A percentile compares a stretch with the other conserved stretches of the same genome.
Evolutionary conservation across 2,113 vertebrate species (phyloP).

Genomic region (Synodontis membranacea): DNA sequence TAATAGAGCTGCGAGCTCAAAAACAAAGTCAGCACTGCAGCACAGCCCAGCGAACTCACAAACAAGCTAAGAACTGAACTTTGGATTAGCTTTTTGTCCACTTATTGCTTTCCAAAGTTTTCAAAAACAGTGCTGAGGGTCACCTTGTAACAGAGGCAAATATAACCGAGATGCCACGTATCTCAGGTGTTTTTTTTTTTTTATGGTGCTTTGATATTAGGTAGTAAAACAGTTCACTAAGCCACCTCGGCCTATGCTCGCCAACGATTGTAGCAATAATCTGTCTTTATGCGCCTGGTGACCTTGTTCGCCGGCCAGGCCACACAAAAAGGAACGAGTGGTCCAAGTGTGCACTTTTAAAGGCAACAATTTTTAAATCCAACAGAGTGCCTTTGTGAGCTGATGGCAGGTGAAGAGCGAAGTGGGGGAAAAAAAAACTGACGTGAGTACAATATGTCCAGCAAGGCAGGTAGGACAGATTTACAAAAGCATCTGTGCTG

Average conservation of each 20-base stretch:
- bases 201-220: constrained; percentile 39
- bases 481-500: not conserved
- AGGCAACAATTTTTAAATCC: constrained; percentile 18
- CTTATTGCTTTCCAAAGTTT: not conserved
- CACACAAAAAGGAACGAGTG: constrained; percentile 7
- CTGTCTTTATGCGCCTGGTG: constrained; percentile 44
- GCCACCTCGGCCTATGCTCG: constrained; percentile 22
- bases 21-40: constrained; percentile 19
- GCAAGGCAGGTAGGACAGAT: not conserved
- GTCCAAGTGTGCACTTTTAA: constrained; percentile 21
- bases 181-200: constrained; percentile 24
- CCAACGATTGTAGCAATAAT: constrained; percentile 40
- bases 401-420: not conserved
- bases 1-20: constrained; percentile 9
- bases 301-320: constrained; percentile 48
- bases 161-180: constrained; percentile 22
- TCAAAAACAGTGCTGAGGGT: constrained; percentile 27
- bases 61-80: not conserved
- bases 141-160: constrained; percentile 45
- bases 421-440: not conserved
- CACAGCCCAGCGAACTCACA: not conserved
- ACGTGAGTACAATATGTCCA: constrained; percentile 8
- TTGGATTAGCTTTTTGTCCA: not conserved
- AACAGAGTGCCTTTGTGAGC: constrained; percentile 15
- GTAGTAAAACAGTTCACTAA: constrained; percentile 59